phyloP scores from a whole-genome alignment of 1,140 invertebrate genomes.

The Magallana gigas region DNA sequence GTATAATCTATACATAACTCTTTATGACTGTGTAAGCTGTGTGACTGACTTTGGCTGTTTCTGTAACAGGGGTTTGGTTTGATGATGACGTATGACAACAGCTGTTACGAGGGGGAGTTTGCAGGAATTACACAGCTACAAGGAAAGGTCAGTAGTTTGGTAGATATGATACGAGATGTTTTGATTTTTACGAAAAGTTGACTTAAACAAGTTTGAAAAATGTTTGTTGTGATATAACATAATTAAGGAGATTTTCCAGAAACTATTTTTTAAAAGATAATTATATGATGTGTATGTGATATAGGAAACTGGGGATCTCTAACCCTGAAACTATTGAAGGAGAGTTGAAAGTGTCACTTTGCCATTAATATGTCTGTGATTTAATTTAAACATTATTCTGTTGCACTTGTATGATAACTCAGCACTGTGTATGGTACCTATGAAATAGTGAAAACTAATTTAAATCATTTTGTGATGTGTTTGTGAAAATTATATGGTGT shows the following conservation, averaged over 20 bases:
- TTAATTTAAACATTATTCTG: too few species aligned
- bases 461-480: too few species aligned
- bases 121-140: slow-evolving; percentile 86
- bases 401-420: too few species aligned
- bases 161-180: not conserved
- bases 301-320: slow-evolving; percentile 87
- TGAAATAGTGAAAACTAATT: too few species aligned
- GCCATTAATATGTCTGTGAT: too few species aligned
- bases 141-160: slow-evolving; percentile 82
- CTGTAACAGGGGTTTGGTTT: slow-evolving; percentile 87
- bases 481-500: not conserved
- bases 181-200: too few species aligned
- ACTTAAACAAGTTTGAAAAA: too few species aligned
- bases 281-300: slow-evolving; percentile 1
- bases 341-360: slow-evolving; percentile 78
- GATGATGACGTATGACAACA: slow-evolving; percentile 92
- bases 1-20: too few species aligned
- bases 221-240: too few species aligned
- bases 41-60: not conserved
- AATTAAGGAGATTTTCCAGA: too few species aligned
- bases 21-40: not conserved
- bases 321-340: slow-evolving; percentile 86
- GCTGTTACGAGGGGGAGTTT: slow-evolving; percentile 93
- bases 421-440: too few species aligned
- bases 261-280: too few species aligned